Evolutionary conservation across 2,797 vertebrate genomes (phyloP).

Genomic region (Pygocentrus nattereri): DNA sequence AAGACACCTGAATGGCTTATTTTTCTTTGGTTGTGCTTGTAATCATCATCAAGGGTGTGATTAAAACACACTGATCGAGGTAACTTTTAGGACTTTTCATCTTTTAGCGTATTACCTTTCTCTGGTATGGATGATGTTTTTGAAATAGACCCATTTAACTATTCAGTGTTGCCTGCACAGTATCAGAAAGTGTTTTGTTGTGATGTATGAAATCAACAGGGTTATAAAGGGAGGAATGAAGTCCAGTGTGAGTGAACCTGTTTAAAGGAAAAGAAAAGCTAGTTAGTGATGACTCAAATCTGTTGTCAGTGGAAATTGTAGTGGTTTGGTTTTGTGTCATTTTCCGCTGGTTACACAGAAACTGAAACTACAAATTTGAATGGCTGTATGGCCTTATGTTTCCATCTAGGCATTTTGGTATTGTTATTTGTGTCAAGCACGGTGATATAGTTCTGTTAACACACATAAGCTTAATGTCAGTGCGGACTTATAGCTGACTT

Average conservation of each 20-base stretch:
- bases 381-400: not conserved
- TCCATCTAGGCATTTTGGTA: not conserved
- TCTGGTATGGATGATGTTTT: not conserved
- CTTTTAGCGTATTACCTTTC: not conserved
- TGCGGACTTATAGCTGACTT: not conserved
- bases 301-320: slow-evolving; percentile 14
- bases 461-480: not conserved
- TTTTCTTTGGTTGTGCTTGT: too few species aligned
- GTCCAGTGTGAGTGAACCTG: not conserved
- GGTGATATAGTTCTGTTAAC: not conserved
- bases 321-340: not conserved
- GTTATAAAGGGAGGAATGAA: too few species aligned
- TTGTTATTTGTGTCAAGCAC: not conserved
- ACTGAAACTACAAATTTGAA: slow-evolving; percentile 10
- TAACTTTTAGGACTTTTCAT: not conserved
- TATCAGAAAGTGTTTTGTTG: too few species aligned
- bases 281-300: not conserved
- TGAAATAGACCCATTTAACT: not conserved
- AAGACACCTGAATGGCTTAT: too few species aligned
- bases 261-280: not conserved
- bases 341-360: not conserved
- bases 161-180: not conserved
- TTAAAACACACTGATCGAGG: not conserved
- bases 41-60: not conserved
- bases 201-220: not conserved